phyloP scores from a whole-genome alignment of 2,888 invertebrate genomes.

The Trilocha varians region DNA sequence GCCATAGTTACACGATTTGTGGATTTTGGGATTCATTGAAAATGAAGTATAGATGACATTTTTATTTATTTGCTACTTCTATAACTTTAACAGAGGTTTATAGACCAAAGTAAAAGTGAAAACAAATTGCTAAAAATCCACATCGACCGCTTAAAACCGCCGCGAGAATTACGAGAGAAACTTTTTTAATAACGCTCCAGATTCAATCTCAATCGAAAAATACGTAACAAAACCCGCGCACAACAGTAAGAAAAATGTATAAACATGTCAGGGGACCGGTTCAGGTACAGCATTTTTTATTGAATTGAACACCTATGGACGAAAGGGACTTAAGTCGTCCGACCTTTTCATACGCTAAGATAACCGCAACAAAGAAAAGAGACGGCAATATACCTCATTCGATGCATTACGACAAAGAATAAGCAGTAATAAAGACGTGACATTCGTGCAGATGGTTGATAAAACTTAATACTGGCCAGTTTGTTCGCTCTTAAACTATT shows the following conservation, averaged over 20 bases:
- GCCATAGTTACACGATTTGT: no score
- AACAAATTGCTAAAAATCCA: slow-evolving; percentile 14
- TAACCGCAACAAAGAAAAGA: slow-evolving; percentile 33
- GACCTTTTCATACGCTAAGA: slow-evolving; percentile 41
- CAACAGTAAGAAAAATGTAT: slow-evolving; percentile 67
- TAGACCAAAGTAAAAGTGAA: background rate
- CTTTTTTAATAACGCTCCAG: slow-evolving; percentile 68
- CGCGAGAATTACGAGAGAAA: slow-evolving; percentile 53
- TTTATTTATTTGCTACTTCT: no score
- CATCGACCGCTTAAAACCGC: slow-evolving; percentile 42
- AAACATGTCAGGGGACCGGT: slow-evolving; percentile 66
- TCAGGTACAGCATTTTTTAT: slow-evolving; percentile 72
- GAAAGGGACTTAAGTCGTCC: slow-evolving; percentile 49
- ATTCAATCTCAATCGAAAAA: slow-evolving; percentile 66
- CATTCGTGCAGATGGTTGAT: slow-evolving; percentile 69
- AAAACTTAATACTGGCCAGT: slow-evolving; percentile 67
- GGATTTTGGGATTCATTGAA: no score
- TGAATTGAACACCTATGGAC: slow-evolving; percentile 63
- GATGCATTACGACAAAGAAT: slow-evolving; percentile 69
- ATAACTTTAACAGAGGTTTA: no score
- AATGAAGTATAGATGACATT: no score
- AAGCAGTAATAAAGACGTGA: slow-evolving; percentile 71
- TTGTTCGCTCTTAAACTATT: slow-evolving; percentile 61
- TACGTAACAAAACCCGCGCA: slow-evolving; percentile 56
- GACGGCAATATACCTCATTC: slow-evolving; percentile 32